Evolutionary conservation across 2,797 vertebrate genomes (phyloP), one percentile per base, ranked within the genome.

Genomic region (Acanthopagrus latus): DNA sequence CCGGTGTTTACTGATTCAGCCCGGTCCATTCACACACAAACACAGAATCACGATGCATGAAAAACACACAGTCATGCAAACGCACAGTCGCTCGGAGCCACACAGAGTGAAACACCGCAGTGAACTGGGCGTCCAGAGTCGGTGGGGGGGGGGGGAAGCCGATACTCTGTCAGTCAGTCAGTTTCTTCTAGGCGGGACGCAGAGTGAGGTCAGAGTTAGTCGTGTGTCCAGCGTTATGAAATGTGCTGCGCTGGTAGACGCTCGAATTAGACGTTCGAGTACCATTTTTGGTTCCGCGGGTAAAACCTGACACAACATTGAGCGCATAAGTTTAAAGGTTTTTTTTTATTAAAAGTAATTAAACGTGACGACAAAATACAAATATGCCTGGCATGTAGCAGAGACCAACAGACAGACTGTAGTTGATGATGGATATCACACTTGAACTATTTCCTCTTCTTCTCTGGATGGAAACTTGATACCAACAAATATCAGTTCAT

Each of bases 1-100:
- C 83, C 78, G 27, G 86, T 91, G 90, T 93, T 92, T 94, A 90
- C 81, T 60, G 90, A 83, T 85, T 69, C 81, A 51, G 54, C 74
- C 51, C 62, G 2, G 72, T 80, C 62, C 76, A 73, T 85, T 88
- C 87, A 88, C 81, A 71, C 75, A 77, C 84, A 81, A 73, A 84
- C 74, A 73, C 52, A 71, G 68, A 55, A 72, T 47, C 56, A 27
- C n/a, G 64, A 81, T 69, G 62, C 60, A 78, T 66, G 64, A 72
- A 85, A 33, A 85, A 84, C 68, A 56, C 70, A 54, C 72, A 74
- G 47, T n/a, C 48, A 48, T 64, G 60, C 69, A 65, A 59, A 68
- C 7, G 5, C 63, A 27, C 52, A 47, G 13, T 57, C 18, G n/a
- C 20, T 1, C 0, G 12, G 46, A 78, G 48, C 62, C 78, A 48